Conservation (phyloP, 1,140 invertebrate genomes). For the Saxidomus purpurata region DNA sequence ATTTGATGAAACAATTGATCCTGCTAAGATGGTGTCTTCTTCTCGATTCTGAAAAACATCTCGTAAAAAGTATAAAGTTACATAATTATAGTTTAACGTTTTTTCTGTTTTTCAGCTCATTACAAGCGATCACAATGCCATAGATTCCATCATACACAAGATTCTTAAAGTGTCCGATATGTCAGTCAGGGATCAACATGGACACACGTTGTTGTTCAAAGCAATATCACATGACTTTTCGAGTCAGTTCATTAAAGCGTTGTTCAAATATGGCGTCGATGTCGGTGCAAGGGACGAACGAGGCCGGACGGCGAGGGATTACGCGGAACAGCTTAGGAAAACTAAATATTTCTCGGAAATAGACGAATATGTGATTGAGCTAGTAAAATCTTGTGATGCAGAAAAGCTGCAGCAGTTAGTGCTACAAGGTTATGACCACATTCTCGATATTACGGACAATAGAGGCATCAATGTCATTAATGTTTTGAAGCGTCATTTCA, state of each 20-base stretch:
- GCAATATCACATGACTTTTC: conserved; percentile 64
- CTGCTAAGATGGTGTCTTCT: too few species aligned
- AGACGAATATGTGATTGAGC: conserved; percentile 67
- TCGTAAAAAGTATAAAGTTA: too few species aligned
- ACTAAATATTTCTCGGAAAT: conserved; percentile 65
- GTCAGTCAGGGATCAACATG: conserved; percentile 53
- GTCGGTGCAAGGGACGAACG: conserved; percentile 60
- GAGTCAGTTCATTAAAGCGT: conserved; percentile 45
- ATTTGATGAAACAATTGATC: too few species aligned
- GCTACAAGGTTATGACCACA: conserved; percentile 65
- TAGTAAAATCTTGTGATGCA: conserved; percentile 49
- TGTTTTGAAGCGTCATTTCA: conserved; percentile 10
- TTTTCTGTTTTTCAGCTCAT: conserved; percentile 48
- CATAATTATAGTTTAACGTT: too few species aligned
- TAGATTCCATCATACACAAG: conserved; percentile 64
- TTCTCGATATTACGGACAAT: conserved; percentile 60
- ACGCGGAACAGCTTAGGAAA: conserved; percentile 58
- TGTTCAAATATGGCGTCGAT: conserved; percentile 70
- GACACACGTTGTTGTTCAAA: conserved; percentile 68
- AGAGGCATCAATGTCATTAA: conserved; percentile 49
- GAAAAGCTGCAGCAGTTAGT: conserved; percentile 48
- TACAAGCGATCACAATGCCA: not conserved
- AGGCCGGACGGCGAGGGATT: conserved; percentile 69
- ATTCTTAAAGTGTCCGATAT: conserved; percentile 63
- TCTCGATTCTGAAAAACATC: too few species aligned